Conservation (phyloP, 2,113 vertebrate genomes). For the Atlantisia rogersi region DNA sequence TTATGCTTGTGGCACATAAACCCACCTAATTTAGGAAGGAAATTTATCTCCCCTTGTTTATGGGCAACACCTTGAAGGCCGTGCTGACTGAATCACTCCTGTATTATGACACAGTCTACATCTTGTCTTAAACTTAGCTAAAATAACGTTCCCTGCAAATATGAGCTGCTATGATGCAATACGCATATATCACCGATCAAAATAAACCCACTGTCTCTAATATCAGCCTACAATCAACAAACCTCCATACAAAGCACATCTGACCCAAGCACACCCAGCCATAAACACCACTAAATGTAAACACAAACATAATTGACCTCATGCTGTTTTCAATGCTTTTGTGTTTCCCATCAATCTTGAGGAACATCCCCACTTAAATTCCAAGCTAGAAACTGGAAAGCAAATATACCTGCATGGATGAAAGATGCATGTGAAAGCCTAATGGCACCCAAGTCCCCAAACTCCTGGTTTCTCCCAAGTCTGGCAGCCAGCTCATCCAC, state of each 20-base stretch:
- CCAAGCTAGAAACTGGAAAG: neutral
- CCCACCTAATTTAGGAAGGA: neutral
- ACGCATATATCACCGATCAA: neutral
- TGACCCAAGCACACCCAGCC: neutral
- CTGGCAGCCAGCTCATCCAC: neutral
- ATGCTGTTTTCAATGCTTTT: neutral
- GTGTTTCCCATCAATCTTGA: neutral
- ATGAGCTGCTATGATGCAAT: neutral
- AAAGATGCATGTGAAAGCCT: neutral
- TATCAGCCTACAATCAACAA: neutral
- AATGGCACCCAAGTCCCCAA: neutral
- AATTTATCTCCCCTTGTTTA: neutral
- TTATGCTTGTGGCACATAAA: neutral
- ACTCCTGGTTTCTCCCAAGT: neutral
- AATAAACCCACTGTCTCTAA: neutral
- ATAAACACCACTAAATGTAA: neutral
- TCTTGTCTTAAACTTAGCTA: neutral
- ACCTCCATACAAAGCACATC: neutral
- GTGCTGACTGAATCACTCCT: neutral
- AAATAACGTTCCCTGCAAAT: neutral
- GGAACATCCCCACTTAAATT: neutral
- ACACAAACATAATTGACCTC: neutral
- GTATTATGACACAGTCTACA: neutral
- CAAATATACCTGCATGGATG: neutral
- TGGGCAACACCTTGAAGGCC: neutral